Percentiles rank a stretch among this genome's conserved stretches.
These are phyloP conservation scores for Probosciger aterrimus DNA, from an alignment of 2,113 vertebrate genomes.

Conservation along the genomic window DNA sequence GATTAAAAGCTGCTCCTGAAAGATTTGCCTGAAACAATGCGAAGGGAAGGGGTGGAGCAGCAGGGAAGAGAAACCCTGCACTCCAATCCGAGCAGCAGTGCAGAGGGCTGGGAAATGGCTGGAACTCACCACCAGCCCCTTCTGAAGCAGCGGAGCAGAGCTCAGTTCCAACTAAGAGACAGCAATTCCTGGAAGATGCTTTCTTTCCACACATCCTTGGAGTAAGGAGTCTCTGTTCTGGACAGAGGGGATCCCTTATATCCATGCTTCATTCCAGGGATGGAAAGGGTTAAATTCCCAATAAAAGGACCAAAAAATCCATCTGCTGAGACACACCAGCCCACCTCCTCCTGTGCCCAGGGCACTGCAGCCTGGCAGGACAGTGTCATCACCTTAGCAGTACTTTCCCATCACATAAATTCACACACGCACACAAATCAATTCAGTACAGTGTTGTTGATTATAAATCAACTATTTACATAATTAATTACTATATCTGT, in stretches of 20 bases:
- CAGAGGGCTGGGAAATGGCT: background rate
- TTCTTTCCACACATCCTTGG: background rate
- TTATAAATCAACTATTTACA: conserved; percentile 70
- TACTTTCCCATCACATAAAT: background rate
- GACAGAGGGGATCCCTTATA: background rate
- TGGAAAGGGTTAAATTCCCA: background rate
- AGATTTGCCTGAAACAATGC: background rate
- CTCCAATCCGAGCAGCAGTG: background rate
- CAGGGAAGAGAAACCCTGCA: background rate
- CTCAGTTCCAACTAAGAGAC: background rate
- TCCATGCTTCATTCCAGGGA: background rate
- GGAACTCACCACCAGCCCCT: background rate
- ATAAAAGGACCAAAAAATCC: background rate
- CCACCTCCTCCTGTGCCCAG: background rate
- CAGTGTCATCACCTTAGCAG: background rate
- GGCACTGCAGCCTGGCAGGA: background rate
- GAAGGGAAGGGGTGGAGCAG: background rate
- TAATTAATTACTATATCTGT: conserved; percentile 74
- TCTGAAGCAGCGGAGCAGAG: background rate
- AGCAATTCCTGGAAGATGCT: background rate
- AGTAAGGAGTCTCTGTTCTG: background rate
- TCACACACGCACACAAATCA: conserved; percentile 47
- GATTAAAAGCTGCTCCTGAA: conserved; percentile 25
- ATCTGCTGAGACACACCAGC: background rate
- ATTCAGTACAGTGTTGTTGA: conserved; percentile 54